Conservation (phyloP, 1,140 invertebrate genomes). For the Matsumurasca onukii region DNA sequence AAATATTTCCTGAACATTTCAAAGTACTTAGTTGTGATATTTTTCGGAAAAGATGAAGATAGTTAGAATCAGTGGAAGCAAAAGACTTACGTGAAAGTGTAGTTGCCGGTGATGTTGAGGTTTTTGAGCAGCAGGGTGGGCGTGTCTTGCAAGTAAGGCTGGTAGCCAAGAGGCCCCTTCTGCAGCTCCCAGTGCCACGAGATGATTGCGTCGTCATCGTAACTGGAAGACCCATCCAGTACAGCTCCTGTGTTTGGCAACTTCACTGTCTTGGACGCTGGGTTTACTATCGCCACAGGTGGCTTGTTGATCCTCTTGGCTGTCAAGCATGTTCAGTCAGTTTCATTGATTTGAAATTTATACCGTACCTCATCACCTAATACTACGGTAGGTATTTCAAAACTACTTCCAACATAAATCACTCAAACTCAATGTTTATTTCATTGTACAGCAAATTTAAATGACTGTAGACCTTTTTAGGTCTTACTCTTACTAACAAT, state of each 20-base stretch:
- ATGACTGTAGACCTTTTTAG: too few species aligned
- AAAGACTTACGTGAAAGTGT: conserved; percentile 75
- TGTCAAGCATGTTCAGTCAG: too few species aligned
- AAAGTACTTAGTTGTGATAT: too few species aligned
- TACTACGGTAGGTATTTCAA: too few species aligned
- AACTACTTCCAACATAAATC: too few species aligned
- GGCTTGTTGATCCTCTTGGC: conserved; percentile 83
- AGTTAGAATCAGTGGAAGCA: background rate
- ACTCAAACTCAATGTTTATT: too few species aligned
- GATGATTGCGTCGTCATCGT: conserved; percentile 61
- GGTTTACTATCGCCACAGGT: conserved; percentile 83
- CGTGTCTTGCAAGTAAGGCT: conserved; percentile 72
- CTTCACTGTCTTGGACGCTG: conserved; percentile 80
- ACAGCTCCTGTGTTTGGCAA: conserved; percentile 87
- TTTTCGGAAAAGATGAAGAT: too few species aligned
- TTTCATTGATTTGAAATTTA: too few species aligned
- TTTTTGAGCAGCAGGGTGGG: conserved; percentile 84
- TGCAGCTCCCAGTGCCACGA: conserved; percentile 84
- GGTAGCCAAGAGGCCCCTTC: conserved; percentile 82
- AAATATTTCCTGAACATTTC: too few species aligned
- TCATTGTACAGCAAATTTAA: too few species aligned
- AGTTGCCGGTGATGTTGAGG: conserved; percentile 82
- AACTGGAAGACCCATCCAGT: conserved; percentile 78
- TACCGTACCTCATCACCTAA: too few species aligned
- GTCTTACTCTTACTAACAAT: too few species aligned